Percentiles rank a stretch among this genome's conserved stretches.
These are phyloP conservation scores for Orthonevra nobilis DNA, from an alignment of 2,888 invertebrate species.

Conservation along the genomic window DNA sequence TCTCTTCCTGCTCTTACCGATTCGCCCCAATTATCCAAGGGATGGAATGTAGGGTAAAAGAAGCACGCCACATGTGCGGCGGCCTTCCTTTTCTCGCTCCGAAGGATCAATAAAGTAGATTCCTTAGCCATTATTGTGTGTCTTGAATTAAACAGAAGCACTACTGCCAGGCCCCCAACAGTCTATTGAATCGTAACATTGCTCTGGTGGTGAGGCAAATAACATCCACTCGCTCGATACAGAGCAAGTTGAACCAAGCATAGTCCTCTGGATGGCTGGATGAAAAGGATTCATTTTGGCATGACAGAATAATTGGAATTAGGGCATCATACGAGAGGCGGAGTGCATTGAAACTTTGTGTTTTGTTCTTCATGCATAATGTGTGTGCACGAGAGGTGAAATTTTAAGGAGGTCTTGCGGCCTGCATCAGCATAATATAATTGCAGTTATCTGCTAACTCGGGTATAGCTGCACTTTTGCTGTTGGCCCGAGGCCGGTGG, in stretches of 20 bases:
- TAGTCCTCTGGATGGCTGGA: background rate
- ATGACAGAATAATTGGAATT: constrained; percentile 68
- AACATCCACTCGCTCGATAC: constrained; percentile 1
- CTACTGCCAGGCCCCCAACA: constrained; percentile 6
- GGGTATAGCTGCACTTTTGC: constrained; percentile 18
- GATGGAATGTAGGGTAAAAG: no score
- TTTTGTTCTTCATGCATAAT: constrained; percentile 35
- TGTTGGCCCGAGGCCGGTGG: background rate
- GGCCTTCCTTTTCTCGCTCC: constrained; percentile 1
- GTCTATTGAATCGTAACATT: constrained; percentile 60
- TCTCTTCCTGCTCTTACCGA: constrained; percentile 2
- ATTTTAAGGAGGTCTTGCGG: constrained; percentile 36
- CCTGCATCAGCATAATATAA: constrained; percentile 61
- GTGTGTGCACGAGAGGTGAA: background rate
- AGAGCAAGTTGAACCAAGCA: background rate
- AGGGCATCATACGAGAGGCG: constrained; percentile 53
- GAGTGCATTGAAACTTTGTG: constrained; percentile 42
- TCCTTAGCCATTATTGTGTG: constrained; percentile 47
- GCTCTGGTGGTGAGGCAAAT: constrained; percentile 26
- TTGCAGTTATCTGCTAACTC: constrained; percentile 40
- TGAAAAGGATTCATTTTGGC: constrained; percentile 66
- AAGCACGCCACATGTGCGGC: constrained; percentile 43
- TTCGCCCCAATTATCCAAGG: constrained; percentile 36
- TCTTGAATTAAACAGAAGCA: constrained; percentile 43
- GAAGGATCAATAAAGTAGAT: constrained; percentile 42